Percentiles rank a stretch among this genome's conserved stretches.
phyloP scores from a whole-genome alignment of 2,113 vertebrate species.

The Acrocephalus arundinaceus region DNA sequence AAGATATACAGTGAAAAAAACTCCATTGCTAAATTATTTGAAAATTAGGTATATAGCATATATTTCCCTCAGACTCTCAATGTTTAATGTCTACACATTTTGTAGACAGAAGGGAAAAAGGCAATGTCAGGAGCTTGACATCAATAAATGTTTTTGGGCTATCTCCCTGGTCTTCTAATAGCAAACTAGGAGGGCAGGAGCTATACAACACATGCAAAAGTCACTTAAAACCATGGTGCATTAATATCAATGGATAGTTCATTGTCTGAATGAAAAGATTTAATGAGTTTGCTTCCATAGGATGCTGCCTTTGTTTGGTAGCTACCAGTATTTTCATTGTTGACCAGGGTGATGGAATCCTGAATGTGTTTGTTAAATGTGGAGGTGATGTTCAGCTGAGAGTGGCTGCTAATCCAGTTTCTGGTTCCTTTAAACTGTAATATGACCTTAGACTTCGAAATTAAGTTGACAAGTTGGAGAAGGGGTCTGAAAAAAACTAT shows the following conservation, averaged over 20 bases:
- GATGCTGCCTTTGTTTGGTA: not conserved
- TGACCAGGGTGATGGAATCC: not conserved
- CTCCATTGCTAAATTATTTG: not conserved
- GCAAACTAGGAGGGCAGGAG: not conserved
- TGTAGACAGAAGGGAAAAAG: not conserved
- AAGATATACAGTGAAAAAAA: not conserved
- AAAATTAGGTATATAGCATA: not conserved
- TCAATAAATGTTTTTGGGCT: not conserved
- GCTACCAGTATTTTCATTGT: not conserved
- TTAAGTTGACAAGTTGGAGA: not conserved
- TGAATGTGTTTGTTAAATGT: fast-evolving
- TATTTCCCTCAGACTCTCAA: not conserved
- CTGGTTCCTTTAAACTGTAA: not conserved
- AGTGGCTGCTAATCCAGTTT: not conserved
- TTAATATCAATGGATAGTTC: not conserved
- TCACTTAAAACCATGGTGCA: not conserved
- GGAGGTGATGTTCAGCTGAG: not conserved
- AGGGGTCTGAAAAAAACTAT: not conserved
- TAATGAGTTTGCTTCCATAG: not conserved
- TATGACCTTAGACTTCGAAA: not conserved
- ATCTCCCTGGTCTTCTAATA: not conserved
- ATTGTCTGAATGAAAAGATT: not conserved
- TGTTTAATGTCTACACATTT: not conserved
- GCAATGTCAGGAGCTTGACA: not conserved
- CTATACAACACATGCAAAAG: not conserved